Base-by-base conservation (phyloP, 2,113 vertebrate species). In the Hyperopisus bebe region DNA sequence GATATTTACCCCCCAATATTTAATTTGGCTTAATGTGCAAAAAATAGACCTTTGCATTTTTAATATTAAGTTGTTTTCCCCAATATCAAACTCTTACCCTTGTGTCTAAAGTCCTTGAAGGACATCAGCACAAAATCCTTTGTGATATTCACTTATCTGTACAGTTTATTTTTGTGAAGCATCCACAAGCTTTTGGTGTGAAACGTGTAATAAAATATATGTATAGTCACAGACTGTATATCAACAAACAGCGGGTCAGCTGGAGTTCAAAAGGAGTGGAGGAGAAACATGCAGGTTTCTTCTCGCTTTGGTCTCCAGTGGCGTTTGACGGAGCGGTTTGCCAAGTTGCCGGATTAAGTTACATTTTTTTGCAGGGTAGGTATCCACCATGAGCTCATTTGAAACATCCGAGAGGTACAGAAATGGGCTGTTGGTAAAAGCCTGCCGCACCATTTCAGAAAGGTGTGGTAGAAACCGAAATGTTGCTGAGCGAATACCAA, bases 311-410 rank as follows among this genome's bases (percentile, higher is more conserved):
- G 83, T 62, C 80, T 47, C 50, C 77, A 51, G 5, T 17, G 24
- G 8, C 70, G 19, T 80, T 42, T 24, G 53, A 51, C 15, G 15
- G 31, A 27, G 24, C 53, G 10, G 31, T 55, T 85, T 66, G 80
- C 80, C 89, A 89, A 35, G 77, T n/a, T 21, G 24, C n/a, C n/a
- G 89, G 39, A 89, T 89, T 58, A 58, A 46, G 66, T 83, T 89
- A 31, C 89, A 53, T 83, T 83, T 44, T 15, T 84, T 44, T 62
- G 55, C 47, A 50, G 62, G 62, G 62, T 47, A 84, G 77, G 55
- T 89, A 39, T 86, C 17, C 47, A 21, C 24, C 42, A 17, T 19
- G 47, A 39, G 50, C 55, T 89, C 51, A 27, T 51, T 70, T 86
- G 6, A 70, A 85, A 85, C 48, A 39, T 82, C 46, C 1, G 50